phyloP scores from a whole-genome alignment of 2,888 invertebrate genomes.

The Aphrophora alni region DNA sequence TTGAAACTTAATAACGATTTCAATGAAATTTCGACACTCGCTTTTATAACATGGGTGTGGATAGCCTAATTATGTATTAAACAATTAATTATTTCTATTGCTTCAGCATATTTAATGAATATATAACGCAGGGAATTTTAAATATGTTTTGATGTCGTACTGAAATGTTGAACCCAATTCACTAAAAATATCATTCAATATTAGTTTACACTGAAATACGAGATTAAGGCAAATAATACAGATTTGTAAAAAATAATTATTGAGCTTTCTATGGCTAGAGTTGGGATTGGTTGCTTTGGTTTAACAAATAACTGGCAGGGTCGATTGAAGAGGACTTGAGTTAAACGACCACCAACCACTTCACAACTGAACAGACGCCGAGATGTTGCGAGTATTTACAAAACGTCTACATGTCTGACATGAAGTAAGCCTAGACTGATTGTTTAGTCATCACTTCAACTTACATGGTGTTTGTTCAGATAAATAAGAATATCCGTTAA shows the following conservation, averaged over 20 bases:
- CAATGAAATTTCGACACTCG: too few relatives aligned
- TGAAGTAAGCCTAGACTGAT: not conserved
- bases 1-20: too few relatives aligned
- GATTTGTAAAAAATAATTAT: not conserved
- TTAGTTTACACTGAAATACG: not conserved
- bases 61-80: too few relatives aligned
- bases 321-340: not conserved
- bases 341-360: conserved; percentile 9
- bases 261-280: not conserved
- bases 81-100: too few relatives aligned
- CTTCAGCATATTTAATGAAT: too few relatives aligned
- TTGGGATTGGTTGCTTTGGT: not conserved
- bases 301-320: not conserved
- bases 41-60: too few relatives aligned
- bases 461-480: not conserved
- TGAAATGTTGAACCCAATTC: not conserved
- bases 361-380: not conserved
- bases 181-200: too few relatives aligned
- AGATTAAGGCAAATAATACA: not conserved
- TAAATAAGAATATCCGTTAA: not conserved
- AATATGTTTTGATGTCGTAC: not conserved
- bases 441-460: not conserved
- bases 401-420: conserved; percentile 5
- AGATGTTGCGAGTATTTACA: not conserved
- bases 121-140: not conserved